Evolutionary conservation across 2,113 vertebrate species (phyloP), one percentile per base, ranked within the genome.

Genomic region (Procapra przewalskii): DNA sequence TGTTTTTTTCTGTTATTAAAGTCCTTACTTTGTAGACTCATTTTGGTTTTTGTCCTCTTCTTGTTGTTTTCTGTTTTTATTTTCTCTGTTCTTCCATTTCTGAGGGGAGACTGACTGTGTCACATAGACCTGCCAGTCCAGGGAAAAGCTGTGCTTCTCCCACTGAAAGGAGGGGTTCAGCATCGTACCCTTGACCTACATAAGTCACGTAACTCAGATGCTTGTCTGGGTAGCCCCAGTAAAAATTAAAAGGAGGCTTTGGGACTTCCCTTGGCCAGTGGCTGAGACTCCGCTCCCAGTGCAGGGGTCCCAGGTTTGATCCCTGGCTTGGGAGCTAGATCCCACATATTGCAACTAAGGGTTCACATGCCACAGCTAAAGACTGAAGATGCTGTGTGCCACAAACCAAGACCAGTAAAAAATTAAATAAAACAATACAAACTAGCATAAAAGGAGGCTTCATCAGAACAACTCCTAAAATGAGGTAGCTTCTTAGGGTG

Each of bases 1-100:
- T 52, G 82, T 83, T 86, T 86, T 57, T 55, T 93, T 79, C 95
- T 92, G 33, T 96, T 95, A 57, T 57, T 57, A 57, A 29, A 91
- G n/a, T 85, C 7, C 13, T 71, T 82, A 25, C 29, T 94, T 79
- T 40, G n/a, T 67, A 45, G 62, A 64, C 8, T 92, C 7, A 6
- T 50, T 92, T 93, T 45, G 16, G 10, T 67, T 55, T 77, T 81
- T 95, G 48, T 64, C 7, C 27, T 88, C 27, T 79, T 83, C 23
- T 31, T 36, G 17, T 1, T 75, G 19, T 79, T 95, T 79, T 85
- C n/a, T 36, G 27, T 36, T 86, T 83, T 25, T 11, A 55, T 80
- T 50, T 71, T 67, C 36, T 93, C 27, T 84, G 3, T 85, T 77
- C 52, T 88, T 43, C 85, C 31, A 19, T 79, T 60, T 54, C 29